A percentile compares a stretch with the other conserved stretches of the same genome.
These are phyloP conservation scores for Mormyrus lacerda DNA, from an alignment of 2,113 vertebrate genomes.

Conservation along the genomic window DNA sequence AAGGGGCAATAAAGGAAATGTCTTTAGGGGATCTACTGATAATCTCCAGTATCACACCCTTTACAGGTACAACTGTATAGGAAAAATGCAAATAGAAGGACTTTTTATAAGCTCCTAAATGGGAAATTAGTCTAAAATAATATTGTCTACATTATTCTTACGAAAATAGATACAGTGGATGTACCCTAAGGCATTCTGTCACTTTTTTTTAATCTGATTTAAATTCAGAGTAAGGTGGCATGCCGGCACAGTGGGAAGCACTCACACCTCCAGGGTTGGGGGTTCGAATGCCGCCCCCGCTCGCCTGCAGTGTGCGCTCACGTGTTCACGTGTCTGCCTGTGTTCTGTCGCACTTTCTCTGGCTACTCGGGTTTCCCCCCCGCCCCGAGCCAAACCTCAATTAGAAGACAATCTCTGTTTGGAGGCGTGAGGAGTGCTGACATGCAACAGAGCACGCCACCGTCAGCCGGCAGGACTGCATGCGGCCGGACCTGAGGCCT, in stretches of 20 bases:
- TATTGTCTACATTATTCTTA: neutral
- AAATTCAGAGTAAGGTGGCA: neutral
- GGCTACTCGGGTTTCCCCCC: neutral
- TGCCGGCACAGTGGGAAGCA: neutral
- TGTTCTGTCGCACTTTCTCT: neutral
- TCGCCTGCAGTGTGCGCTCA: neutral
- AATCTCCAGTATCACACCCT: neutral
- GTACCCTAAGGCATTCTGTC: neutral
- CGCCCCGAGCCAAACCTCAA: neutral
- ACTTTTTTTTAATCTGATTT: neutral
- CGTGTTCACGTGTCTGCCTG: neutral
- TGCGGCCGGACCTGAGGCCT: too few relatives aligned
- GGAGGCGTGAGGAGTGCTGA: neutral
- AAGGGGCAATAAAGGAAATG: slow-evolving; percentile 4
- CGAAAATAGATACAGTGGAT: neutral
- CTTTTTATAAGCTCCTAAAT: neutral
- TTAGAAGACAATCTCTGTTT: neutral
- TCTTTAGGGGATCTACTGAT: neutral
- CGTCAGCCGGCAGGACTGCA: neutral
- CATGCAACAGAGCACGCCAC: neutral
- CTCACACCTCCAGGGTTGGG: neutral
- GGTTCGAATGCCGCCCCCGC: neutral
- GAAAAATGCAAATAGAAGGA: neutral
- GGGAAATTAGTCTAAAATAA: neutral
- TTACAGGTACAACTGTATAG: neutral